Conservation (phyloP, 1,140 invertebrate species). For the Neodiprion virginianus region DNA sequence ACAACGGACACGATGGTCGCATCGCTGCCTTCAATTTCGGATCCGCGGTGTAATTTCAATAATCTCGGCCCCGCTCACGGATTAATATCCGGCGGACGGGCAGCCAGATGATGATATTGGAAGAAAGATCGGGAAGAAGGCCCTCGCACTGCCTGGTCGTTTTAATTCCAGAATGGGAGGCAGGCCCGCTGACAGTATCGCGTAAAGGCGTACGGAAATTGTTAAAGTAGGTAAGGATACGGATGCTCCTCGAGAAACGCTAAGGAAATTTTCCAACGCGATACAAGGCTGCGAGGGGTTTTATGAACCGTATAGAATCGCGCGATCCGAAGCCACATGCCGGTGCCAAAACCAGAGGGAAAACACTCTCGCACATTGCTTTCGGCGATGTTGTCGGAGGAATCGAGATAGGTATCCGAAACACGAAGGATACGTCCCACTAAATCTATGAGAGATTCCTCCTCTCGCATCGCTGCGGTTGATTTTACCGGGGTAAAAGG, state of each 20-base stretch:
- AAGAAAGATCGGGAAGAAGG: background rate
- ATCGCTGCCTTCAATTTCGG: constrained; percentile 34
- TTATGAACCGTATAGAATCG: background rate
- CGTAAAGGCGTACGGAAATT: no score
- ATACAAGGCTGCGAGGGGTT: background rate
- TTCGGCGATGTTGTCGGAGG: background rate
- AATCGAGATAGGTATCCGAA: background rate
- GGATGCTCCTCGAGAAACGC: no score
- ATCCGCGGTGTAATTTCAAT: constrained; percentile 49
- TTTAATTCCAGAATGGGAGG: background rate
- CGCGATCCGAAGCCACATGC: background rate
- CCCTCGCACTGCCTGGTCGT: background rate
- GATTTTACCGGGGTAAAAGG: background rate
- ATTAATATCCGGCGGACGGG: constrained; percentile 39
- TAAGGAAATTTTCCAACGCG: no score
- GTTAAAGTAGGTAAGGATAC: no score
- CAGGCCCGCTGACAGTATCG: constrained; percentile 18
- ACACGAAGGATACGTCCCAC: background rate
- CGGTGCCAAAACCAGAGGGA: background rate
- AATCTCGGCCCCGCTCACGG: constrained; percentile 41
- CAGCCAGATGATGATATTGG: constrained; percentile 11
- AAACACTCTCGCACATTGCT: constrained; percentile 1
- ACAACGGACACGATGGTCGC: background rate
- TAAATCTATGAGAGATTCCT: constrained; percentile 24
- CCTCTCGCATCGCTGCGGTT: constrained; percentile 14